These are phyloP conservation scores for Standfussiana lucernea DNA, from an alignment of 2,888 invertebrate species.

Conservation along the genomic window DNA sequence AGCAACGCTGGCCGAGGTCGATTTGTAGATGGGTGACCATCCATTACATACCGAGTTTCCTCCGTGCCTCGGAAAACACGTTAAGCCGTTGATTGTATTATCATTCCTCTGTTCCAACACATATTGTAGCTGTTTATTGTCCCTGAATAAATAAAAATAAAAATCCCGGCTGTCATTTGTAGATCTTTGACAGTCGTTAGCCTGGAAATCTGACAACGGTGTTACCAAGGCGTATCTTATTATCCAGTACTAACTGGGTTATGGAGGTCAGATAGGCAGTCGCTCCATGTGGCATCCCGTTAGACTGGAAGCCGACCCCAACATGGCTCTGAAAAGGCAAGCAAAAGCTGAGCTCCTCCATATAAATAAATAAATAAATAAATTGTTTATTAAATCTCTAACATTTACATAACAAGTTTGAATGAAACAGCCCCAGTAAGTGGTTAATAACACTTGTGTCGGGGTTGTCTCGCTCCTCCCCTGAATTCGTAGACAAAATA, in stretches of 20 bases:
- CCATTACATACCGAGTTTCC: neutral
- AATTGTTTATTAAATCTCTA: too few relatives aligned
- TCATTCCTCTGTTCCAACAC: too few relatives aligned
- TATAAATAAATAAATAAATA: too few relatives aligned
- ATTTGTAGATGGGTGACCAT: neutral
- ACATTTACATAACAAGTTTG: too few relatives aligned
- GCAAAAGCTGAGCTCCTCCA: neutral
- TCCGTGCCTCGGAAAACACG: neutral
- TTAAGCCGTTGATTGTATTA: neutral
- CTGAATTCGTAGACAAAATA: too few relatives aligned
- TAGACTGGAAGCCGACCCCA: neutral
- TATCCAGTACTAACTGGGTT: neutral
- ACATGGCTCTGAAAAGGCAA: neutral
- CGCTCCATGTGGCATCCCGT: neutral
- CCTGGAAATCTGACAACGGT: neutral
- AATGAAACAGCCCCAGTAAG: too few relatives aligned
- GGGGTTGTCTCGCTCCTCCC: too few relatives aligned
- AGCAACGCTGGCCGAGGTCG: neutral
- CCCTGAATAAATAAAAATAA: too few relatives aligned
- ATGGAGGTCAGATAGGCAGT: neutral
- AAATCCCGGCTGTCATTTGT: neutral
- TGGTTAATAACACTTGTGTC: too few relatives aligned
- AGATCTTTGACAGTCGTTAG: neutral
- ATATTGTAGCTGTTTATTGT: too few relatives aligned
- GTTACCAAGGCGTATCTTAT: neutral